A percentile compares a stretch with the other conserved stretches of the same genome.
Evolutionary conservation across 2,888 invertebrate genomes (phyloP).

Genomic region (Synanthedon tipuliformis): DNA sequence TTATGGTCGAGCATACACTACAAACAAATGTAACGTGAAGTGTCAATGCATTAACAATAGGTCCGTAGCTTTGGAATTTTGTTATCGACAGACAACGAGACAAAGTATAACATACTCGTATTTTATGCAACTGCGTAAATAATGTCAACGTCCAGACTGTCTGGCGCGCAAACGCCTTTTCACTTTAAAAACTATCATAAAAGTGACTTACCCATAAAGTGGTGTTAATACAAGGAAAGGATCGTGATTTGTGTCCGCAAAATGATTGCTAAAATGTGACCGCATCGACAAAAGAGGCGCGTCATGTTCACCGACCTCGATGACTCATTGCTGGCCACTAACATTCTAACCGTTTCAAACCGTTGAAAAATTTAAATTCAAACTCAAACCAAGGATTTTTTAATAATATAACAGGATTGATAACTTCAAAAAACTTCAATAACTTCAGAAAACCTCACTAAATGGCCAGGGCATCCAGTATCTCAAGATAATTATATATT

Average conservation of each 20-base stretch:
- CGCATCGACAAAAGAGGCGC: conserved; percentile 21
- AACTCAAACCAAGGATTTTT: too few species aligned
- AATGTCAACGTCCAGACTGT: conserved; percentile 9
- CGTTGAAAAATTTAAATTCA: conserved; percentile 24
- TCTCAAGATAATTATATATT: background rate
- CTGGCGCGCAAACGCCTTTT: conserved; percentile 2
- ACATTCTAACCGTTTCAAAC: conserved; percentile 17
- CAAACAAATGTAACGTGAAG: conserved; percentile 18
- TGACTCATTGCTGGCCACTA: conserved; percentile 32
- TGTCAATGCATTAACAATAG: conserved; percentile 27
- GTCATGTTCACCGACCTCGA: conserved; percentile 39
- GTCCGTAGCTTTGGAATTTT: conserved; percentile 36
- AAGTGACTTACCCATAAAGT: background rate
- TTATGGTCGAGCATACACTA: conserved; percentile 10
- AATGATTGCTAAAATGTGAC: conserved; percentile 24
- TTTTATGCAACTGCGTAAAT: conserved; percentile 39
- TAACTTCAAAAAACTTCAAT: too few species aligned
- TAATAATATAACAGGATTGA: too few species aligned
- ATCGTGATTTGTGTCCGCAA: conserved; percentile 8
- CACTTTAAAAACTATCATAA: background rate
- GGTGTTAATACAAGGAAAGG: conserved; percentile 8
- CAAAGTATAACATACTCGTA: conserved; percentile 25
- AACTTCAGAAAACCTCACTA: background rate
- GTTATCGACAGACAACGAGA: conserved; percentile 27
- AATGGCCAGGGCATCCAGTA: conserved; percentile 3